Evolutionary conservation across 2,888 invertebrate species (phyloP).

Genomic region (Trachelus tabidus): DNA sequence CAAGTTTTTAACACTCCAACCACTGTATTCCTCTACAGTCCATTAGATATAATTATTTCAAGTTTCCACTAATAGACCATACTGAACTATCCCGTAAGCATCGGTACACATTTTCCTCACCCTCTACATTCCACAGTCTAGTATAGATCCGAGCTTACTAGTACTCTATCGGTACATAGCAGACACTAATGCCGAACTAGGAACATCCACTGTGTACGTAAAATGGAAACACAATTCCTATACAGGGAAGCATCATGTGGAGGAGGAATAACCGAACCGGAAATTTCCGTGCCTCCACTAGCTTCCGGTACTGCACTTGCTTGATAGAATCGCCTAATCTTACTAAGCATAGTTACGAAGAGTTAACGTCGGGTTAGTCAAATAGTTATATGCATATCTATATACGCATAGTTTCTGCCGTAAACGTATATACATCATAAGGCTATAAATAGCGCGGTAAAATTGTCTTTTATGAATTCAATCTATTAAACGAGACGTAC

Average conservation of each 20-base stretch:
- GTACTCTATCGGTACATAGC: neutral
- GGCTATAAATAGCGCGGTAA: neutral
- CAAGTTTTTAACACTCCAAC: neutral
- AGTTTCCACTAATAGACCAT: neutral
- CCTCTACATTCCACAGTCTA: neutral
- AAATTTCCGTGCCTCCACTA: neutral
- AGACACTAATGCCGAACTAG: neutral
- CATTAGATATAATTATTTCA: neutral
- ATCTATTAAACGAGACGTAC: conserved; percentile 9
- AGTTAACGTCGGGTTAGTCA: neutral
- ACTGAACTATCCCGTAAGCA: neutral
- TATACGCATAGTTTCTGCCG: neutral
- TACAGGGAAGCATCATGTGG: neutral
- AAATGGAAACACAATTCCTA: neutral
- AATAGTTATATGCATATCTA: neutral
- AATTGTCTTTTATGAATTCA: conserved; percentile 20
- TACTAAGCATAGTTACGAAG: neutral
- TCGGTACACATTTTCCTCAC: neutral
- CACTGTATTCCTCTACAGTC: neutral
- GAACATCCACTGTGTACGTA: neutral
- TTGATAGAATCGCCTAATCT: neutral
- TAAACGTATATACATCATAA: neutral
- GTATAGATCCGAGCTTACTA: neutral
- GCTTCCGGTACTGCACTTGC: neutral
- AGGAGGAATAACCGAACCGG: neutral